Conservation (phyloP, 2,113 vertebrate genomes). For the Perca flavescens region DNA sequence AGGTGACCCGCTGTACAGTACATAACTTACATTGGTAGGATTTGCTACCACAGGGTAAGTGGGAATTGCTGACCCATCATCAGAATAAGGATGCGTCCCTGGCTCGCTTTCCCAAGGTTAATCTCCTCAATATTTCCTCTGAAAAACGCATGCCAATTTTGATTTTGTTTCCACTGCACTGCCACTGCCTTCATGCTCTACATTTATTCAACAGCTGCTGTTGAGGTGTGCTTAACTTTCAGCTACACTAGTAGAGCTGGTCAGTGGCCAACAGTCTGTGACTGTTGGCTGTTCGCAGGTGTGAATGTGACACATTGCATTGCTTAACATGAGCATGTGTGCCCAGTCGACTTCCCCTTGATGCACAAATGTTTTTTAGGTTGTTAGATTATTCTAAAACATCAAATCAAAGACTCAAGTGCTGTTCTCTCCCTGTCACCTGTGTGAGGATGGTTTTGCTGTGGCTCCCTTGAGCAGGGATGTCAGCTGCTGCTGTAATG, state of each 20-base stretch:
- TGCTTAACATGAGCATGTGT: slow-evolving; percentile 8
- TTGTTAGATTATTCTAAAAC: slow-evolving; percentile 17
- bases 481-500: slow-evolving; percentile 64
- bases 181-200: neutral
- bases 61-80: slow-evolving; percentile 40
- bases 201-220: slow-evolving; percentile 33
- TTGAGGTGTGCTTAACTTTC: slow-evolving; percentile 23
- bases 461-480: slow-evolving; percentile 8
- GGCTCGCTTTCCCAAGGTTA: slow-evolving; percentile 24
- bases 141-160: neutral
- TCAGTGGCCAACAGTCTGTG: slow-evolving; percentile 32
- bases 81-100: slow-evolving; percentile 1
- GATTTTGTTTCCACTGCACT: slow-evolving; percentile 16
- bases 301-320: slow-evolving; percentile 12
- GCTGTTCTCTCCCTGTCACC: slow-evolving; percentile 13
- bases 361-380: slow-evolving; percentile 11
- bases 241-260: slow-evolving; percentile 12
- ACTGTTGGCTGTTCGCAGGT: slow-evolving; percentile 18
- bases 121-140: slow-evolving; percentile 18
- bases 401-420: slow-evolving; percentile 10
- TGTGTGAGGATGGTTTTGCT: slow-evolving; percentile 20
- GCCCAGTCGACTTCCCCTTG: neutral
- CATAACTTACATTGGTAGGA: slow-evolving; percentile 33
- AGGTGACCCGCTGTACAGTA: slow-evolving; percentile 36
- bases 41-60: neutral